Evolutionary conservation across 2,113 vertebrate species (phyloP).

Genomic region (Eublepharis macularius): DNA sequence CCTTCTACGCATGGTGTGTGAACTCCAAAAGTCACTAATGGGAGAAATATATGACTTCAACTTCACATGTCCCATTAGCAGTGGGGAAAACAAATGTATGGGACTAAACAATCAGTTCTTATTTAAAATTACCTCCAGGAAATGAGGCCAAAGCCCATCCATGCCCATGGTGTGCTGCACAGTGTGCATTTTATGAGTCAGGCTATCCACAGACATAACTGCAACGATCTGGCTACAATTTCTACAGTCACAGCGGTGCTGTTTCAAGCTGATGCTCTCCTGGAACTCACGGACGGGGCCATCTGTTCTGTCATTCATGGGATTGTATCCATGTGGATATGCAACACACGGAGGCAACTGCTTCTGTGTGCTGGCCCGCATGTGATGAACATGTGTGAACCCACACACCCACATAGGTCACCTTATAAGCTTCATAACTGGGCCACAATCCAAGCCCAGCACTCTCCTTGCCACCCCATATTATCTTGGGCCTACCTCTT

Average conservation of each 20-base stretch:
- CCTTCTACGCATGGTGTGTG: too few species aligned
- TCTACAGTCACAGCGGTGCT: not conserved
- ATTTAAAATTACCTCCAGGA: too few species aligned
- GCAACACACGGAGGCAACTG: not conserved
- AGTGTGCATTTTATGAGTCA: too few species aligned
- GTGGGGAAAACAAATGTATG: too few species aligned
- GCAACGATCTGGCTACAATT: not conserved
- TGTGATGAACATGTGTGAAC: not conserved
- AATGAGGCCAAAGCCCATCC: too few species aligned
- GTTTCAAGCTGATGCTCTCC: not conserved
- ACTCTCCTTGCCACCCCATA: not conserved
- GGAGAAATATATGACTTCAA: too few species aligned
- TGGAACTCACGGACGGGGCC: not conserved
- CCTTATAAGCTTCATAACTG: not conserved
- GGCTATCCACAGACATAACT: not conserved
- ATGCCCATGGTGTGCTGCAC: too few species aligned
- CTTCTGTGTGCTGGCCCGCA: not conserved
- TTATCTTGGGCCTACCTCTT: not conserved
- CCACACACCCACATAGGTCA: not conserved
- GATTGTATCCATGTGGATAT: not conserved
- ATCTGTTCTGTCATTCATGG: not conserved
- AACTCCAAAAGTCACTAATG: too few species aligned
- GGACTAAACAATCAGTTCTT: too few species aligned
- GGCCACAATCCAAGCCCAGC: not conserved
- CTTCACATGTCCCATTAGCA: too few species aligned